Percentiles rank a stretch among this genome's conserved stretches.
These are phyloP conservation scores for Valencia hispanica DNA, from an alignment of 2,797 vertebrate genomes.

Conservation along the genomic window DNA sequence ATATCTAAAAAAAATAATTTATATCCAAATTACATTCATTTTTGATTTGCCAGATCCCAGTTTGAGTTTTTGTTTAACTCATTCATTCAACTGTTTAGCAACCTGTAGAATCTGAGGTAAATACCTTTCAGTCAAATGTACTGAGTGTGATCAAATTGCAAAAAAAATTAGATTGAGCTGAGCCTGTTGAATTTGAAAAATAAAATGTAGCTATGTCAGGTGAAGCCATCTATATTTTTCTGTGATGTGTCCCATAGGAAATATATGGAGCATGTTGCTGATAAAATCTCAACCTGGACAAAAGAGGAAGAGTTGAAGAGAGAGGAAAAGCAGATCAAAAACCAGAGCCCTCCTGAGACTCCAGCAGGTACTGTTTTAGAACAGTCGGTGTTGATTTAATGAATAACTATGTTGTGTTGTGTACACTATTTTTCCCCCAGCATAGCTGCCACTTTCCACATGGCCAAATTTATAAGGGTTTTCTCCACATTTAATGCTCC, in stretches of 20 bases:
- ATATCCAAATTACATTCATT: too few species aligned
- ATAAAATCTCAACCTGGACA: slow-evolving; percentile 85
- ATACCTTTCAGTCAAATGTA: not conserved
- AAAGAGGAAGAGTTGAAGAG: slow-evolving; percentile 83
- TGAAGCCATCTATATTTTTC: not conserved
- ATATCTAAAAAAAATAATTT: too few species aligned
- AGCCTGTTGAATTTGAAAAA: not conserved
- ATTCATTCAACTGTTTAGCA: not conserved
- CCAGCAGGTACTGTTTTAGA: slow-evolving; percentile 32
- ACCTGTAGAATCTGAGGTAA: not conserved
- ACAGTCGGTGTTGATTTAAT: not conserved
- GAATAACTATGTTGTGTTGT: not conserved
- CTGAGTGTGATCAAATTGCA: not conserved
- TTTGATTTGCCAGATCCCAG: too few species aligned
- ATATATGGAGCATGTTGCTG: slow-evolving; percentile 89
- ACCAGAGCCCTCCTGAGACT: slow-evolving; percentile 9
- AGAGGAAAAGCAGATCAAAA: slow-evolving; percentile 51
- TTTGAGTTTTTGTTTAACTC: too few species aligned
- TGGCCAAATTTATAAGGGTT: too few species aligned
- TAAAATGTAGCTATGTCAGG: not conserved
- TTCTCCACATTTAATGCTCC: too few species aligned
- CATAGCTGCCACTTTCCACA: too few species aligned
- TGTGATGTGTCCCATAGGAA: slow-evolving; percentile 71
- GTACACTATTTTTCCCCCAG: too few species aligned
- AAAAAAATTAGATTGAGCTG: not conserved